phyloP scores from a whole-genome alignment of 92 coral and sea anemone genomes.

The Epizoanthus rinbou region DNA sequence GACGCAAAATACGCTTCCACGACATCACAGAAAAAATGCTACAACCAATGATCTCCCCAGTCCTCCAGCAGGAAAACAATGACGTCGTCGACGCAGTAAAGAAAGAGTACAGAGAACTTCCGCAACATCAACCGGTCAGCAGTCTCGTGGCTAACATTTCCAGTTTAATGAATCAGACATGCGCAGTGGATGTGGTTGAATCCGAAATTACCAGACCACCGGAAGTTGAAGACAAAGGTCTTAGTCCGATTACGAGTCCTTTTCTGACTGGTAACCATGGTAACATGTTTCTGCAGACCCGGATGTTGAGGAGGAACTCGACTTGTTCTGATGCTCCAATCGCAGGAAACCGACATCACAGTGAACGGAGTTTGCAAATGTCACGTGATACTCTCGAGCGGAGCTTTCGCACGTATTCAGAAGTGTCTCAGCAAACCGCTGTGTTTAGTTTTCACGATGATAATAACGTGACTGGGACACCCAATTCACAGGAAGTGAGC shows the following conservation, averaged over 20 bases:
- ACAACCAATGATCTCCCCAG: conserved; percentile 67
- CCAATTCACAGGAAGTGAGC: not conserved
- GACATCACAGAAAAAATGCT: conserved; percentile 61
- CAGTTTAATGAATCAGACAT: conserved; percentile 49
- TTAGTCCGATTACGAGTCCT: conserved; percentile 58
- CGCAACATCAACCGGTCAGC: conserved; percentile 80
- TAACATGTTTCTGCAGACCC: too few relatives aligned
- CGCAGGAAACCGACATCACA: not conserved
- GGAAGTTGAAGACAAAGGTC: conserved; percentile 67
- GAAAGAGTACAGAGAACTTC: conserved; percentile 80
- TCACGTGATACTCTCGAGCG: conserved; percentile 23
- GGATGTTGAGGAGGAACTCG: not conserved
- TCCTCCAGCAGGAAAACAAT: conserved; percentile 94
- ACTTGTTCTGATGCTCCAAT: not conserved
- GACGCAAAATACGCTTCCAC: conserved; percentile 59
- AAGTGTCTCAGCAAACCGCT: not conserved
- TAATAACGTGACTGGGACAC: too few relatives aligned
- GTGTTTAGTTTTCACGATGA: not conserved
- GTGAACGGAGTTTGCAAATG: not conserved
- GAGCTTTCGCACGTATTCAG: not conserved
- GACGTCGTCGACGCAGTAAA: conserved; percentile 91
- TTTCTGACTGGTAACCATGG: not conserved
- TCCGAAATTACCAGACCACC: conserved; percentile 24
- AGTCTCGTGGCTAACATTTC: conserved; percentile 50
- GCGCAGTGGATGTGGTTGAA: conserved; percentile 42